Evolutionary conservation across 1,140 invertebrate species (phyloP).

Genomic region (Hylaeus anthracinus): DNA sequence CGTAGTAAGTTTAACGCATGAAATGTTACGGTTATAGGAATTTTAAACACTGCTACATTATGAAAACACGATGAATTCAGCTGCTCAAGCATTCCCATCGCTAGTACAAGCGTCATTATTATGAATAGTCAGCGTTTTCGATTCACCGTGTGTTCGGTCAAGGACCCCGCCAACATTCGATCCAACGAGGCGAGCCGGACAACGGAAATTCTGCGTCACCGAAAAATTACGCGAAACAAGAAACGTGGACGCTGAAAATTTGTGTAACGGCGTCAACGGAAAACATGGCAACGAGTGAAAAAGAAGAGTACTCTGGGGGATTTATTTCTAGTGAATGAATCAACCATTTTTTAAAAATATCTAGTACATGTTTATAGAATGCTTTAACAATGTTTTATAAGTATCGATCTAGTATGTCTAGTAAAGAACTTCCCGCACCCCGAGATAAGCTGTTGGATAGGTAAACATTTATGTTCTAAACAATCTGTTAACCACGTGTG

Average conservation of each 20-base stretch:
- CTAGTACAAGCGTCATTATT: conserved; percentile 30
- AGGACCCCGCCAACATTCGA: conserved; percentile 44
- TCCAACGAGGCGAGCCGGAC: conserved; percentile 30
- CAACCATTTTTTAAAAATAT: too few relatives aligned
- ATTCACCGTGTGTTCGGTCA: conserved; percentile 48
- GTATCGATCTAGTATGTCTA: too few relatives aligned
- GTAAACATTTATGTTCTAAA: too few relatives aligned
- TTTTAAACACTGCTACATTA: not conserved
- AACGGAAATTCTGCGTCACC: conserved; percentile 26
- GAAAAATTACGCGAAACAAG: not conserved
- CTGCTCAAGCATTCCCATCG: not conserved
- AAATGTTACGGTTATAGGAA: not conserved
- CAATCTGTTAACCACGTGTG: too few relatives aligned
- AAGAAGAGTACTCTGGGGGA: too few relatives aligned
- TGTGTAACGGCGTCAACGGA: not conserved
- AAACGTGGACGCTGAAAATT: not conserved
- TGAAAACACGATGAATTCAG: not conserved
- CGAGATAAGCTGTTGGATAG: too few relatives aligned
- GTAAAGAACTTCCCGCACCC: too few relatives aligned
- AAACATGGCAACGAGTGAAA: too few relatives aligned
- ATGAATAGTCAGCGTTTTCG: conserved; percentile 51
- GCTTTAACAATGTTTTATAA: too few relatives aligned
- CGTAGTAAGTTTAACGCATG: too few relatives aligned
- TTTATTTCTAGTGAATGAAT: too few relatives aligned
- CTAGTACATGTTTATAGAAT: too few relatives aligned